Percentiles rank a stretch among this genome's conserved stretches.
phyloP scores from a whole-genome alignment of 2,888 invertebrate species.

The Lithosia quadra region DNA sequence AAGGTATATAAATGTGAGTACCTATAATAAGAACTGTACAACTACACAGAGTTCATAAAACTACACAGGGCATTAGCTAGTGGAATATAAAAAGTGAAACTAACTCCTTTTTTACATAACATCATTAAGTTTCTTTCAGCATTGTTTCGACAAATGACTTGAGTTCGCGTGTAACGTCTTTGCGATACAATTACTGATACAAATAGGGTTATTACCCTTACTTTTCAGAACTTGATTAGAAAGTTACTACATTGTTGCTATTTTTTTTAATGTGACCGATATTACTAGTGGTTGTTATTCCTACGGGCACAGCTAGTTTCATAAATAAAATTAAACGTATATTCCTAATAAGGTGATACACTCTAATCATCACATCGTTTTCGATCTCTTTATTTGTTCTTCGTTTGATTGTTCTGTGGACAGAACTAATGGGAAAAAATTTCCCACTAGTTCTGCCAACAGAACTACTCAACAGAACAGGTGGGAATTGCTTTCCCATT shows the following conservation, averaged over 20 bases:
- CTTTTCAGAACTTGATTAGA: constrained; percentile 15
- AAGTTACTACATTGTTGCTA: constrained; percentile 12
- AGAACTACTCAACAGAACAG: too few relatives aligned
- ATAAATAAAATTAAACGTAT: constrained; percentile 18
- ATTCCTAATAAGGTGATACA: constrained; percentile 25
- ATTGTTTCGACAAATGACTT: constrained; percentile 15
- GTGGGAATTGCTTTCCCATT: too few relatives aligned
- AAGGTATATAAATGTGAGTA: too few relatives aligned
- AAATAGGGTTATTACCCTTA: not conserved
- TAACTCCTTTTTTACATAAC: not conserved
- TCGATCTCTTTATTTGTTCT: too few relatives aligned
- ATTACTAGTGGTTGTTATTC: too few relatives aligned
- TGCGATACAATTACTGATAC: constrained; percentile 18
- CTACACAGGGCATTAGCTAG: not conserved
- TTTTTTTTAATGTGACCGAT: too few relatives aligned
- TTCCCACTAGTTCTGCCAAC: too few relatives aligned
- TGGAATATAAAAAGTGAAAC: not conserved
- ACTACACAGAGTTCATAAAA: too few relatives aligned
- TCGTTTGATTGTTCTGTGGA: too few relatives aligned
- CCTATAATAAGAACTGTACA: too few relatives aligned
- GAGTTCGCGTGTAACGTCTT: constrained; percentile 19
- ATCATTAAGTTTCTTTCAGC: constrained; percentile 5
- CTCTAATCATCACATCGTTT: too few relatives aligned
- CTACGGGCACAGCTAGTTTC: constrained; percentile 4
- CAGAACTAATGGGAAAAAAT: too few relatives aligned